Evolutionary conservation across 2,888 invertebrate species (phyloP), one percentile per base, ranked within the genome.

Genomic region (Machimus rusticus): DNA sequence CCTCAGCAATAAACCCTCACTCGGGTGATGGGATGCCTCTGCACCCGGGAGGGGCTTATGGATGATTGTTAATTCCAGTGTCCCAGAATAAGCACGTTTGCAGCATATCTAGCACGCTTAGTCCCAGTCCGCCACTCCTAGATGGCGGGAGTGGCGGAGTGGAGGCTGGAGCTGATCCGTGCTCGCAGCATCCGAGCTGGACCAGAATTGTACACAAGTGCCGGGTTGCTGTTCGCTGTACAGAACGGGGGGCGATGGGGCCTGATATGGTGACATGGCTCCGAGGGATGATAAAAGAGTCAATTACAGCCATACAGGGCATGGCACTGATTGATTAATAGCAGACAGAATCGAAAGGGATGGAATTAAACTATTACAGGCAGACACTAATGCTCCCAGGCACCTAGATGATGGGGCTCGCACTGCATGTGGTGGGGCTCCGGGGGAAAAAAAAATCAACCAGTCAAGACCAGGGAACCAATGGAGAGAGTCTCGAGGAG

Each of bases 321-420:
- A 57, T 82, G 87, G 82, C 87, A 87, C 87, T 84, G 87, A 87
- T 87, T 87, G 87, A 87, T 87, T 87, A 87, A 87, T 84, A 84
- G 76, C 85, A 76, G 43, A 74, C 78, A 23, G 77, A 55, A 84
- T 87, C 57, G 46, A 46, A 84, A 84, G 82, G 19, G 77, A 77
- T 57, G 46, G 74, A 77, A 87, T 77, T 55, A 87, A 84, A 87
- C 87, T 87, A 87, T 87, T 87, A 82, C 55, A 55, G 43, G 14
- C 74, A 74, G 37, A 85, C 51, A 43, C 43, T 23, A 43, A 74
- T 31, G 76, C 86, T 31, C 37, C 34, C 12, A 28, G 66, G 66
- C 66, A 66, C 5, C 23, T 23, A 76, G 76, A n/a, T 76, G 34
- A 39, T 76, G 76, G 34, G n/a, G n/a, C n/a, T n/a, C 28, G 39